Percentiles rank a stretch among this genome's conserved stretches.
Evolutionary conservation across 2,888 invertebrate species (phyloP).

Genomic region (Pomacea canaliculata): DNA sequence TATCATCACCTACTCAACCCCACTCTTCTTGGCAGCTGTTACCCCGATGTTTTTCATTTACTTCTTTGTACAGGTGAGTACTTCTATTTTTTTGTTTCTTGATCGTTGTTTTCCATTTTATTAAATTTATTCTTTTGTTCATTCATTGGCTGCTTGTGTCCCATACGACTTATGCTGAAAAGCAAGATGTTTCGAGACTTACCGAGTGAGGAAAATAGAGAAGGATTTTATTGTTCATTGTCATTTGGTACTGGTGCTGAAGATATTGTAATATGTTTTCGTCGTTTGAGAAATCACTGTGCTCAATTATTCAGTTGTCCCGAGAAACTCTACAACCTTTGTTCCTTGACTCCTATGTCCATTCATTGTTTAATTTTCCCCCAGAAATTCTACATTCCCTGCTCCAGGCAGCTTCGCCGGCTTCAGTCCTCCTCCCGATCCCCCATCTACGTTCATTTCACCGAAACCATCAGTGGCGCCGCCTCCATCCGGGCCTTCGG

Average conservation of each 20-base stretch:
- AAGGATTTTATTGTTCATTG: no score
- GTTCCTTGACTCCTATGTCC: constrained; percentile 60
- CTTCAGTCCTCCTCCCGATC: constrained; percentile 60
- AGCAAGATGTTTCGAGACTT: no score
- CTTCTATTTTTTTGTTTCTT: not conserved
- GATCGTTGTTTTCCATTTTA: no score
- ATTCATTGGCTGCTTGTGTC: no score
- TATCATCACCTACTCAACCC: constrained; percentile 65
- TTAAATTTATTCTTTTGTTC: no score
- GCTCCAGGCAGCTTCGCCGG: constrained; percentile 60
- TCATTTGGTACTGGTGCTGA: no score
- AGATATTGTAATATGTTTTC: no score
- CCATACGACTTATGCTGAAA: no score
- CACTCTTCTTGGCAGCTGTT: constrained; percentile 54
- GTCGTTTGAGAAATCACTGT: no score
- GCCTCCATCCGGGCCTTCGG: constrained; percentile 58
- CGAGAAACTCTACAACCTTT: constrained; percentile 59
- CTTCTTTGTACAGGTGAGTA: constrained; percentile 63
- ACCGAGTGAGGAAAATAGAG: no score
- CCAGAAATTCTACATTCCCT: constrained; percentile 71
- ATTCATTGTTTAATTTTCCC: constrained; percentile 39
- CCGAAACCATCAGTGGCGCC: constrained; percentile 71
- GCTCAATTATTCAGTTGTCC: constrained; percentile 53
- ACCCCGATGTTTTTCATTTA: constrained; percentile 65
- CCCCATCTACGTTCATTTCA: constrained; percentile 63